These are phyloP conservation scores for Sceloporus tristichus DNA, from an alignment of 2,113 vertebrate genomes.

Conservation along the genomic window DNA sequence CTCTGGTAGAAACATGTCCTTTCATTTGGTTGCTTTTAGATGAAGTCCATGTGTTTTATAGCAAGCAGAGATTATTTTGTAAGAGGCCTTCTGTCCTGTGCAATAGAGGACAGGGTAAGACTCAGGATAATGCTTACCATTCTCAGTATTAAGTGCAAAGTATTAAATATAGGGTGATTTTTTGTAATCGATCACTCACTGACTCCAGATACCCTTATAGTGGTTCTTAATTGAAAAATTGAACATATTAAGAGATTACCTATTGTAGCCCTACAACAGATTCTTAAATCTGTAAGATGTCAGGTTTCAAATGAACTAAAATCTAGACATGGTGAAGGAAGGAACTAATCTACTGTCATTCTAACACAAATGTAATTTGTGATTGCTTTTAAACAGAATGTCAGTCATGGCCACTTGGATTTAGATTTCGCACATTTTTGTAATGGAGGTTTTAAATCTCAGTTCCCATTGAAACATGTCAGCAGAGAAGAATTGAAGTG, in stretches of 20 bases:
- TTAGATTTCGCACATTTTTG: background rate
- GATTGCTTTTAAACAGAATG: constrained; percentile 54
- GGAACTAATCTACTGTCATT: constrained; percentile 60
- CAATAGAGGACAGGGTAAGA: too few species aligned
- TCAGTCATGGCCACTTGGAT: constrained; percentile 1
- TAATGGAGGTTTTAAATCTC: constrained; percentile 19
- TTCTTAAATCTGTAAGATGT: background rate
- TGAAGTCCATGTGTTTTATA: too few species aligned
- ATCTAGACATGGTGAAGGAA: constrained; percentile 54
- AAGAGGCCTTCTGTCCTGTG: background rate
- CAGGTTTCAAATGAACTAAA: constrained; percentile 54
- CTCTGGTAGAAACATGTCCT: too few species aligned
- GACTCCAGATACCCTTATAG: background rate
- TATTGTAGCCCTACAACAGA: background rate
- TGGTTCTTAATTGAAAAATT: background rate
- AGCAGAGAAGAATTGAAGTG: background rate
- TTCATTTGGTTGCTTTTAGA: too few species aligned
- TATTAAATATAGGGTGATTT: too few species aligned
- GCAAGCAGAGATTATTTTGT: background rate
- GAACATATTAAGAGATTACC: background rate
- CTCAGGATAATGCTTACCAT: background rate
- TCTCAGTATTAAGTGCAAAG: background rate
- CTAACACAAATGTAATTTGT: constrained; percentile 55
- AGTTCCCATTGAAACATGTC: constrained; percentile 15
- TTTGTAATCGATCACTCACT: background rate